phyloP scores from a whole-genome alignment of 2,888 invertebrate species.

The Clanis bilineata region DNA sequence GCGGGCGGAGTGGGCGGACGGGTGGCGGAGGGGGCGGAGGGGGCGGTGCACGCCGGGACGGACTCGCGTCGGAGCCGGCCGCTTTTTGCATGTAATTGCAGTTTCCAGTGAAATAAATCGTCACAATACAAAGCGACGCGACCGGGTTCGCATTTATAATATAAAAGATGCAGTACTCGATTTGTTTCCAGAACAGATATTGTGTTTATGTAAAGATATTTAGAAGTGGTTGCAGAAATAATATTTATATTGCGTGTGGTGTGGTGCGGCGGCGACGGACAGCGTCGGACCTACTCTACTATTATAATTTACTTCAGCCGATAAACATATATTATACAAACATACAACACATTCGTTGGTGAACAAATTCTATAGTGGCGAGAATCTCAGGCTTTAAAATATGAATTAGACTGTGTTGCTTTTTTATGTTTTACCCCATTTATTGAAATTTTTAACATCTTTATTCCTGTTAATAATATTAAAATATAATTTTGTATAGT shows the following conservation, averaged over 20 bases:
- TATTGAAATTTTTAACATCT: too few species aligned
- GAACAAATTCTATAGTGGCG: too few species aligned
- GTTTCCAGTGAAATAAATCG: background rate
- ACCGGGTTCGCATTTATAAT: background rate
- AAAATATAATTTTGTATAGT: too few species aligned
- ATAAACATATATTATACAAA: too few species aligned
- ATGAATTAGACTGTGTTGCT: too few species aligned
- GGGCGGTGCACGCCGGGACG: background rate
- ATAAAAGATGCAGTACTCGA: background rate
- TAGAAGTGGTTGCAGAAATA: background rate
- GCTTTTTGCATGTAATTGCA: background rate
- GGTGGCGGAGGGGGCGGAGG: background rate
- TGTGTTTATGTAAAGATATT: conserved; percentile 1
- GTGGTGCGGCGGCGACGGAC: too few species aligned
- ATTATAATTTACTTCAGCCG: too few species aligned
- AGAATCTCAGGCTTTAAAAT: too few species aligned
- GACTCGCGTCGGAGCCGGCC: background rate
- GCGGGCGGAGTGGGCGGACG: background rate
- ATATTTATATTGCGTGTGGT: background rate
- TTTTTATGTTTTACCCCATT: too few species aligned
- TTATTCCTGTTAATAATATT: too few species aligned
- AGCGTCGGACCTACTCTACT: too few species aligned
- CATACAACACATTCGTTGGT: too few species aligned
- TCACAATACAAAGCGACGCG: background rate
- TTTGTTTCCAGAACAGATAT: background rate